These are phyloP conservation scores for Chauna torquata DNA, from an alignment of 2,113 vertebrate species.

Conservation along the genomic window DNA sequence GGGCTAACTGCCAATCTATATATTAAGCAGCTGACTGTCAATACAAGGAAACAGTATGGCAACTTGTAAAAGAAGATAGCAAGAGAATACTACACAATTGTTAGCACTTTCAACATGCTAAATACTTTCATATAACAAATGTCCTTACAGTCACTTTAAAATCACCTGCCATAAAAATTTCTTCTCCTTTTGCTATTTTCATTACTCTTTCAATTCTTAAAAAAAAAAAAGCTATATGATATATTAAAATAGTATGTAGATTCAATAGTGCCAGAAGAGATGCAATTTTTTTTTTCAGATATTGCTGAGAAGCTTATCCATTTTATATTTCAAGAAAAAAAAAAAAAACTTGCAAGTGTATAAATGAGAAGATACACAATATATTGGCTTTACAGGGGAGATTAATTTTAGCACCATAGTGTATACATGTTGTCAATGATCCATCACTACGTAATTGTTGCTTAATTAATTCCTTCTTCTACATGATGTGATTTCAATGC, in stretches of 20 bases:
- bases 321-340: neutral
- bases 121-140: neutral
- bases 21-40: conserved; percentile 55
- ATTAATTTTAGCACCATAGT: conserved; percentile 64
- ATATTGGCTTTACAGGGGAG: conserved; percentile 34
- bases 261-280: neutral
- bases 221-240: neutral
- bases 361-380: neutral
- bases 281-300: neutral
- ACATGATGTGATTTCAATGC: conserved; percentile 45
- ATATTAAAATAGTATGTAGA: neutral
- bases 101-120: conserved; percentile 2
- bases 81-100: neutral
- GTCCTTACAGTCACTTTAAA: neutral
- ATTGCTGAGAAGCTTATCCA: neutral
- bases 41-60: conserved; percentile 38
- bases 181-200: neutral
- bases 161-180: neutral
- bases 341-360: neutral
- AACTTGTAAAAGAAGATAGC: conserved; percentile 7
- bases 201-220: neutral
- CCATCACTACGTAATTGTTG: conserved; percentile 67
- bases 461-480: conserved; percentile 71
- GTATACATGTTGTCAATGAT: conserved; percentile 66
- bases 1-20: conserved; percentile 57